phyloP scores from a whole-genome alignment of 1,140 invertebrate species.

The Procambarus virginalis region DNA sequence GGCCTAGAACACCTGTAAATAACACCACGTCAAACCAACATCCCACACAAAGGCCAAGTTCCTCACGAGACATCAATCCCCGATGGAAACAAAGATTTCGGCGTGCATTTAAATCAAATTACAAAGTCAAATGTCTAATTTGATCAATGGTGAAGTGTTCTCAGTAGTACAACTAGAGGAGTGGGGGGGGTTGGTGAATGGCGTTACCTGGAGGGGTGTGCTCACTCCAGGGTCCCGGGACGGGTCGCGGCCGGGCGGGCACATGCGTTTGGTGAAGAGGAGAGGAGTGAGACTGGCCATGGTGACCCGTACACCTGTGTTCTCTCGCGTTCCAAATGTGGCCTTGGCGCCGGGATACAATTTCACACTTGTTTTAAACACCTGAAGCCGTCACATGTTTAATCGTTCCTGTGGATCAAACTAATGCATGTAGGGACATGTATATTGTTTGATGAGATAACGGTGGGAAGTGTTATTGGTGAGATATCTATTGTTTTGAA shows the following conservation, averaged over 20 bases:
- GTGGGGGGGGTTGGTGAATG: no score
- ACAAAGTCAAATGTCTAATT: no score
- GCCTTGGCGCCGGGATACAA: not conserved
- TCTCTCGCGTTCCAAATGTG: not conserved
- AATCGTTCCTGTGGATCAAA: not conserved
- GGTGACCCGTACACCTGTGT: not conserved
- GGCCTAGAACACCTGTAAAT: no score
- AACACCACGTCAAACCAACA: no score
- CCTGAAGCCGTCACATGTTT: not conserved
- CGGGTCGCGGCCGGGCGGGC: constrained; percentile 49
- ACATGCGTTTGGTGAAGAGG: constrained; percentile 65
- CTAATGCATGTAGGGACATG: not conserved
- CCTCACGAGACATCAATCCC: no score
- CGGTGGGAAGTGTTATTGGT: not conserved
- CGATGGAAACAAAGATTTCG: no score
- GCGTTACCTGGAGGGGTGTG: constrained; percentile 58
- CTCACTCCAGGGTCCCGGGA: constrained; percentile 50
- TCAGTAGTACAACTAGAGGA: no score
- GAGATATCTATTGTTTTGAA: not conserved
- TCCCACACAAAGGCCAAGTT: no score
- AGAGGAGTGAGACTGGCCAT: constrained; percentile 63
- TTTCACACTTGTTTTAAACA: not conserved
- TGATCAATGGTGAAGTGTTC: no score
- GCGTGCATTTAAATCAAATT: no score
- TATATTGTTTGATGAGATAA: not conserved